A percentile compares a stretch with the other conserved stretches of the same genome.
phyloP scores from a whole-genome alignment of 30 jellyfish, hydroid and myxozoan species.

The Turritopsis rubra region DNA sequence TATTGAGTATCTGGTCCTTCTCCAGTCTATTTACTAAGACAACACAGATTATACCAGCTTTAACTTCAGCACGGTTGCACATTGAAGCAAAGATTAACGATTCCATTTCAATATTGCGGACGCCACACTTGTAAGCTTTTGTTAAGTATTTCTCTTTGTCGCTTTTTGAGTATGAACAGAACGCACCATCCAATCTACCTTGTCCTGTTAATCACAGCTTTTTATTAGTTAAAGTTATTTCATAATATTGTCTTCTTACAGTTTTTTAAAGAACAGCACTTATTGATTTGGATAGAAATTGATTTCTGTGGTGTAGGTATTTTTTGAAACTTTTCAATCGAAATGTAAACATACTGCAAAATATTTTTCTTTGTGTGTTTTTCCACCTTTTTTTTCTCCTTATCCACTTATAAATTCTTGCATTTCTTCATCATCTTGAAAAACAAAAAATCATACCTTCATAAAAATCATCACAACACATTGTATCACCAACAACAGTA shows the following conservation, averaged over 20 bases:
- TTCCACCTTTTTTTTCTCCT: neutral
- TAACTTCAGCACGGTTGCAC: constrained; percentile 88
- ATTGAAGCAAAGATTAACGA: constrained; percentile 80
- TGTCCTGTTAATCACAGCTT: constrained; percentile 70
- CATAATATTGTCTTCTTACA: neutral
- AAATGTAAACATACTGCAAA: no score
- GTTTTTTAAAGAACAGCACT: no score
- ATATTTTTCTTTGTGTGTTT: neutral
- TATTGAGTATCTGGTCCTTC: constrained; percentile 43
- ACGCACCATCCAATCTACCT: constrained; percentile 93
- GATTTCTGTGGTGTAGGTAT: no score
- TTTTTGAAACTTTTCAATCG: no score
- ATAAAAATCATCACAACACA: constrained; percentile 87
- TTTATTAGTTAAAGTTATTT: neutral
- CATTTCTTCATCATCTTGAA: no score
- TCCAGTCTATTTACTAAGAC: constrained; percentile 59
- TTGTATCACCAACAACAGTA: constrained; percentile 70
- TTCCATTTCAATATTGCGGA: constrained; percentile 87
- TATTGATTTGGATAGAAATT: no score
- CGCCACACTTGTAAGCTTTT: constrained; percentile 58
- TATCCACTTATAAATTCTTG: no score
- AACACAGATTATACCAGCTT: constrained; percentile 79
- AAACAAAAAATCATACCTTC: constrained; percentile 46
- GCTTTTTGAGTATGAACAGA: constrained; percentile 59
- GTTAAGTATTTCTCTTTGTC: constrained; percentile 48